Evolutionary conservation across 1,140 invertebrate species (phyloP), one percentile per base, ranked within the genome.

Genomic region (Sminthurinus signatus): DNA sequence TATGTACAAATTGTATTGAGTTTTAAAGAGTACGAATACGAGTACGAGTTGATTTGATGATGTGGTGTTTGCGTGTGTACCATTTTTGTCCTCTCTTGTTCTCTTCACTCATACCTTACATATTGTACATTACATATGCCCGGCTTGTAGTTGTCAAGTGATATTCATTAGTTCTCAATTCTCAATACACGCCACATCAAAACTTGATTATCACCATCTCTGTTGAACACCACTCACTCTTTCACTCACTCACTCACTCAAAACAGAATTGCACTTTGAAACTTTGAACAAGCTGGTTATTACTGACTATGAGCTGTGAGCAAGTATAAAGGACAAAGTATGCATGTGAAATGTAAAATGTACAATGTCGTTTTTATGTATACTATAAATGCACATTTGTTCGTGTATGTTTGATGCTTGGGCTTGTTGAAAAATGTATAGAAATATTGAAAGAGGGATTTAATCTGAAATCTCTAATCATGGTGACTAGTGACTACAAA

Each of bases 61-160:
- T 67, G 65, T 63, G 54, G 65, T 67, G 65, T 63, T 67, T 63
- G 65, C 65, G 65, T 67, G 65, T 8, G 5, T 5, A 63, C 65
- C 55, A 67, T 62, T 59, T 55, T 56, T 60, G 60, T 67, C 61
- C 60, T 60, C 56, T 59, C 61, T 43, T 36, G 19, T 25, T 64
- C 57, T 59, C n/a, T n/a, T n/a, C n/a, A n/a, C n/a, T n/a, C n/a
- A n/a, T n/a, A n/a, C n/a, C n/a, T n/a, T n/a, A n/a, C n/a, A n/a
- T n/a, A n/a, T n/a, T n/a, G n/a, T n/a, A n/a, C n/a, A n/a, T n/a
- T n/a, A n/a, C n/a, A n/a, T n/a, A 67, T 61, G 59, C 55, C 56
- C 46, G 56, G 48, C 61, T n/a, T n/a, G n/a, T n/a, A n/a, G 2
- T 43, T 67, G 60, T 67, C 61, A 65, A 65, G 64, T 61, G 59